A percentile compares a stretch with the other conserved stretches of the same genome.
Evolutionary conservation across 2,113 vertebrate species (phyloP).

Genomic region (Cephalopterus ornatus): DNA sequence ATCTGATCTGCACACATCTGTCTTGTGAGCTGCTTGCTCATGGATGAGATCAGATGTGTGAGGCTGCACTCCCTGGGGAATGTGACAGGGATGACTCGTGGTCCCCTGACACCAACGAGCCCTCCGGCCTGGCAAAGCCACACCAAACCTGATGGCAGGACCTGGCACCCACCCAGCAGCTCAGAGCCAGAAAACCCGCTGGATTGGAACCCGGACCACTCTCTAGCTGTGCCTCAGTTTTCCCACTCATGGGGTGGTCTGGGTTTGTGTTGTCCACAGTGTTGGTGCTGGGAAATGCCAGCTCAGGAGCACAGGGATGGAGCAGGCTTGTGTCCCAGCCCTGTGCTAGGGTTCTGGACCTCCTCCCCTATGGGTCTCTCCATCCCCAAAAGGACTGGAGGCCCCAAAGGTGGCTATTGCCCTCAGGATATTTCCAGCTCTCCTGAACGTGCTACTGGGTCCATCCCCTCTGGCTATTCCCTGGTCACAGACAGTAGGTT

Average conservation of each 20-base stretch:
- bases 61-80: neutral
- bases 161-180: neutral
- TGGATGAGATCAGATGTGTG: fast-evolving
- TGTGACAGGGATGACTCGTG: fast-evolving
- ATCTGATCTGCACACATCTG: neutral
- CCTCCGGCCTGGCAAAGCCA: neutral
- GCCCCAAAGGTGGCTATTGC: fast-evolving
- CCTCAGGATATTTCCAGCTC: neutral
- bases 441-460: neutral
- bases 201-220: neutral
- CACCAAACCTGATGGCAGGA: neutral
- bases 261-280: neutral
- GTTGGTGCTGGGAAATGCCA: neutral
- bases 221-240: neutral
- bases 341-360: fast-evolving
- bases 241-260: fast-evolving
- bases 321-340: neutral
- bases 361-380: fast-evolving
- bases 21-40: neutral
- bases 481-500: neutral
- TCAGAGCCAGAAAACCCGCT: neutral
- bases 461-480: neutral
- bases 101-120: neutral
- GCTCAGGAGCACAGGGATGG: fast-evolving
- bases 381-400: neutral